Percentiles rank a stretch among this genome's conserved stretches.
phyloP scores from a whole-genome alignment of 2,797 vertebrate species.

The Hoplostethus mediterraneus region DNA sequence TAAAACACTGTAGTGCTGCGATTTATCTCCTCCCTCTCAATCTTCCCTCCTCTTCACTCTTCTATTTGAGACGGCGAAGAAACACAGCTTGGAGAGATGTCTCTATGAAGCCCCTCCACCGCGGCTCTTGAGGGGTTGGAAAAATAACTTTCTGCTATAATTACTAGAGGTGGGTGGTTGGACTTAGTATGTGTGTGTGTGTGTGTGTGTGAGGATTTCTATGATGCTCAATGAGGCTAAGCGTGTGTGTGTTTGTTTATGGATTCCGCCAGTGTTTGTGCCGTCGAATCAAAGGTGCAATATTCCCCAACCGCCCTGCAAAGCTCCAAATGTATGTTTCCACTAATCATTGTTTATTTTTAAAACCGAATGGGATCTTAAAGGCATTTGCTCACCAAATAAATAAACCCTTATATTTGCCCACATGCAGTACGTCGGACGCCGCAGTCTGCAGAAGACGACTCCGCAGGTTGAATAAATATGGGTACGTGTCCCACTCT shows the following conservation, averaged over 20 bases:
- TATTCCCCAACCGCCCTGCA: slow-evolving; percentile 25
- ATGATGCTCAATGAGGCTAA: neutral
- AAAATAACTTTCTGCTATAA: slow-evolving; percentile 24
- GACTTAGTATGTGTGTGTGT: neutral
- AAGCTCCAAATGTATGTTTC: slow-evolving; percentile 20
- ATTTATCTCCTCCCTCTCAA: slow-evolving; percentile 27
- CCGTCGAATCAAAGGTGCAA: slow-evolving; percentile 19
- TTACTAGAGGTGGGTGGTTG: slow-evolving; percentile 2
- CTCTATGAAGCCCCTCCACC: neutral
- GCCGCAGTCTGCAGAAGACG: neutral
- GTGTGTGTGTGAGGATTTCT: neutral
- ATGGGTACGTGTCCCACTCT: slow-evolving; percentile 17
- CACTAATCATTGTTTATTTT: slow-evolving; percentile 67
- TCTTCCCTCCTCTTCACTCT: slow-evolving; percentile 6
- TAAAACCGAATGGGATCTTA: slow-evolving; percentile 21
- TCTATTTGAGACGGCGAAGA: neutral
- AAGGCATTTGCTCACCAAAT: slow-evolving; percentile 1
- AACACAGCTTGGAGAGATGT: slow-evolving; percentile 10
- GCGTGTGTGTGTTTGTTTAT: neutral
- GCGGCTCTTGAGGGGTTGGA: slow-evolving; percentile 16
- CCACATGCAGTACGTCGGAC: neutral
- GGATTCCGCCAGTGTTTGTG: slow-evolving; percentile 21
- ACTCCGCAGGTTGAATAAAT: slow-evolving; percentile 18
- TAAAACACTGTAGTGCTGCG: slow-evolving; percentile 10
- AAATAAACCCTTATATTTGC: slow-evolving; percentile 27